phyloP scores from a whole-genome alignment of 2,888 invertebrate genomes.

The Drosophila kanekoi region DNA sequence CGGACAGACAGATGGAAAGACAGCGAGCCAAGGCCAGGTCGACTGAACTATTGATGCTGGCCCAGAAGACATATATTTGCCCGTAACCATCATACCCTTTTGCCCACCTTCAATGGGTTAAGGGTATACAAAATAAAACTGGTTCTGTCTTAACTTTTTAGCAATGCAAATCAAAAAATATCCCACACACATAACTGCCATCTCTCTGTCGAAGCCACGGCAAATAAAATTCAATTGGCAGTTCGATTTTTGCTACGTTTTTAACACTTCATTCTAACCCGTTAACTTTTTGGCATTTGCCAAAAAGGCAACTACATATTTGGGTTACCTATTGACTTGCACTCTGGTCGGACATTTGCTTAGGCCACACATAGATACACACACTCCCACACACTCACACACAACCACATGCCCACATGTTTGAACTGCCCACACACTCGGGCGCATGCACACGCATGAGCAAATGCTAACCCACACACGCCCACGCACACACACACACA shows the following conservation, averaged over 20 bases:
- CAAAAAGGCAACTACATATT: slow-evolving; percentile 50
- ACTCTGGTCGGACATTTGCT: slow-evolving; percentile 38
- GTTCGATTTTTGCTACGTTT: slow-evolving; percentile 16
- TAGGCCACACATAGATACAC: slow-evolving; percentile 13
- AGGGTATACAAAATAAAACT: too few species aligned
- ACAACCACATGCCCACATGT: neutral
- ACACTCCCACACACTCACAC: slow-evolving; percentile 1
- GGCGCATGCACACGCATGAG: slow-evolving; percentile 24
- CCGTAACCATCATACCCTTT: neutral
- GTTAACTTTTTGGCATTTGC: slow-evolving; percentile 61
- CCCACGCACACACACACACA: neutral
- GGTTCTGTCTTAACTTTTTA: neutral
- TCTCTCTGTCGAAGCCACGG: slow-evolving; percentile 4
- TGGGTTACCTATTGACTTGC: slow-evolving; percentile 68
- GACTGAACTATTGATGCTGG: too few species aligned
- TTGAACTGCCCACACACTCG: slow-evolving; percentile 25
- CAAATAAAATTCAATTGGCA: slow-evolving; percentile 29
- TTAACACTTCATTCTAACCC: slow-evolving; percentile 69
- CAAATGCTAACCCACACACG: slow-evolving; percentile 14
- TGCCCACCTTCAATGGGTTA: too few species aligned
- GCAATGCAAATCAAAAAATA: slow-evolving; percentile 9
- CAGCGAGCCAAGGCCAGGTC: too few species aligned
- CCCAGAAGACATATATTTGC: neutral
- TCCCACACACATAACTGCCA: neutral
- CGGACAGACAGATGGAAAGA: too few species aligned